Base-by-base conservation (phyloP, 2,113 vertebrate species). In the Ramphastos sulfuratus region DNA sequence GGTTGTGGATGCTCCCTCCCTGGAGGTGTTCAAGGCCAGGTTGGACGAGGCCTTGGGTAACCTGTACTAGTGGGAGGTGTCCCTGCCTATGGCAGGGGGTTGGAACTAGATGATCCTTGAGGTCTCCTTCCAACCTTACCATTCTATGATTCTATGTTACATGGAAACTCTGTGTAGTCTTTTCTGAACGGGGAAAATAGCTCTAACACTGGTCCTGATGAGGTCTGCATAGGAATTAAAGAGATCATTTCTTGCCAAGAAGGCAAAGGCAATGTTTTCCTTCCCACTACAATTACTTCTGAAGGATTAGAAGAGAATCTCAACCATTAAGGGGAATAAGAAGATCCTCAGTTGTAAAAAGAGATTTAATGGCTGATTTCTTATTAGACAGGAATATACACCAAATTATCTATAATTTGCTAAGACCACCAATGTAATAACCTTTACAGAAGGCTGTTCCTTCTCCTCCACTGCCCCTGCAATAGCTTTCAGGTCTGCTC, bases 141-240 rank as follows among this genome's bases (percentile, higher is more conserved):
- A 37, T 37, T 37, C 37, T 37, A 56, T 39, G 27, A 37, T 37
- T 37, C 37, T 37, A 56, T 39, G 27, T 44, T 72, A 61, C 64
- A 18, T 0, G 0, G 73, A 55, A 63, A 64, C 63, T 54, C 58
- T 39, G 33, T 0, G 0, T 6, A 44, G 54, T 8, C 33, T 50
- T 52, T 60, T 52, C 73, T 74, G 31, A 59, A 6, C 23, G 13
- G 21, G 33, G 25, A 63, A 77, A 16, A 25, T 19, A 86, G 23
- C 30, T 48, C 1, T n/a, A 50, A 12, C 3, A 12, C 39, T 48
- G 37, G 16, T 50, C 37, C 70, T 81, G 58, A 83, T 31, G 20
- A 60, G 21, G 10, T 15, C 58, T 52, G 21, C 8, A 21, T 1
- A 20, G 20, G 31, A 80, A 89, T 78, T 71, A 33, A 18, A 65